These are phyloP conservation scores for Peromyscus californicus DNA, from an alignment of 2,113 vertebrate genomes.

Conservation along the genomic window DNA sequence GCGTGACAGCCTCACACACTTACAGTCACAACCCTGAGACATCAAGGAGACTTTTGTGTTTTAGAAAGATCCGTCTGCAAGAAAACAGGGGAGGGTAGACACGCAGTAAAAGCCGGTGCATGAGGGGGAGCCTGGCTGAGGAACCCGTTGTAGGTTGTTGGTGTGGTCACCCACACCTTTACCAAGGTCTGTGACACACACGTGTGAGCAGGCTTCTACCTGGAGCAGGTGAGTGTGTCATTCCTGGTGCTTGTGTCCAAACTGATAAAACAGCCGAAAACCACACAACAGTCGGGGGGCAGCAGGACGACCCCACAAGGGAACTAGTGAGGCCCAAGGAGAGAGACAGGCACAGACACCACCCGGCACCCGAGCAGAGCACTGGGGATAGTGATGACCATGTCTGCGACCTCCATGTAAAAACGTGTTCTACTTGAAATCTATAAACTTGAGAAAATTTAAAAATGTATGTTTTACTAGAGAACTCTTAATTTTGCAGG, in stretches of 20 bases:
- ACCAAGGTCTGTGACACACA: background rate
- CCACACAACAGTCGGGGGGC: background rate
- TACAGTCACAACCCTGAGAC: background rate
- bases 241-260: accelerated
- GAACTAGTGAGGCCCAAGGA: background rate
- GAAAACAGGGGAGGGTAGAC: background rate
- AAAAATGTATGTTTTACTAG: background rate
- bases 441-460: background rate
- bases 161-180: background rate
- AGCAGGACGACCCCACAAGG: background rate
- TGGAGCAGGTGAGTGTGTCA: background rate
- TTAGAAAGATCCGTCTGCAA: background rate
- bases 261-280: background rate
- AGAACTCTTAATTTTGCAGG: background rate
- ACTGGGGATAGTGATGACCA: background rate
- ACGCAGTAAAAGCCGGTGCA: background rate
- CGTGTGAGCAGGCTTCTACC: background rate
- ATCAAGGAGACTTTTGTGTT: background rate
- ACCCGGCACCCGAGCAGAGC: background rate
- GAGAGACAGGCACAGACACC: background rate
- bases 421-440: background rate
- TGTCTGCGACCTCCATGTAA: background rate
- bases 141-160: background rate
- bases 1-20: background rate
- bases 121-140: accelerated